Evolutionary conservation across 2,113 vertebrate species (phyloP).

Genomic region (Ciconia stormi): DNA sequence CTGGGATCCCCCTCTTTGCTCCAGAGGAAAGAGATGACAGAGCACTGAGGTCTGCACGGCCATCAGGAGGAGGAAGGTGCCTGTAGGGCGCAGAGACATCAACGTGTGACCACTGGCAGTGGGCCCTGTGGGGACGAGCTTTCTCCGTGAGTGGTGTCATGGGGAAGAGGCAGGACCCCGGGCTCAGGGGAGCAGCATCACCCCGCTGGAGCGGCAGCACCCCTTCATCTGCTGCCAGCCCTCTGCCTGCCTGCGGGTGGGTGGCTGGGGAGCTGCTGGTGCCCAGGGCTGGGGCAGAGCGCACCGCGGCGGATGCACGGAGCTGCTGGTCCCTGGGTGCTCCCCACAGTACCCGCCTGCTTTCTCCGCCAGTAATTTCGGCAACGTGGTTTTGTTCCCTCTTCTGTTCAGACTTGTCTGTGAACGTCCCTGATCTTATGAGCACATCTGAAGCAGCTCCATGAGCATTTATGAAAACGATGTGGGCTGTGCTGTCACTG

Average conservation of each 20-base stretch:
- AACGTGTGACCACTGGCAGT: neutral
- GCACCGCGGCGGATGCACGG: accelerated
- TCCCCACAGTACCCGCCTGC: neutral
- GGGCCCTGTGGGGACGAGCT: accelerated
- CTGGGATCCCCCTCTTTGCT: too few relatives aligned
- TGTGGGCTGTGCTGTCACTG: neutral
- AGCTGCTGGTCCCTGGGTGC: neutral
- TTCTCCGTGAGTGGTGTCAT: neutral
- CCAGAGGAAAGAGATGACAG: neutral
- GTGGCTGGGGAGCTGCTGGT: slow-evolving; percentile 62
- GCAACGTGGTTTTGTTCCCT: neutral
- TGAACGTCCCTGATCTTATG: neutral
- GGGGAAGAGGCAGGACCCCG: neutral
- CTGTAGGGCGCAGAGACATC: accelerated
- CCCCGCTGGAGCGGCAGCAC: neutral
- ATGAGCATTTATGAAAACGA: neutral
- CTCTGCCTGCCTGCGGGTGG: slow-evolving; percentile 67
- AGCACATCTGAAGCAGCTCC: neutral
- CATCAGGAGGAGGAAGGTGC: neutral
- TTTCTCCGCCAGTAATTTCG: neutral
- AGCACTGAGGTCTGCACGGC: accelerated
- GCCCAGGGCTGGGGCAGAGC: neutral
- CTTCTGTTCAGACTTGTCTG: neutral
- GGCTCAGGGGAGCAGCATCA: accelerated
- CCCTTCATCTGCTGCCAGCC: slow-evolving; percentile 72